Conservation (phyloP, 2,797 vertebrate genomes). For the Pangasius mekongensis region DNA sequence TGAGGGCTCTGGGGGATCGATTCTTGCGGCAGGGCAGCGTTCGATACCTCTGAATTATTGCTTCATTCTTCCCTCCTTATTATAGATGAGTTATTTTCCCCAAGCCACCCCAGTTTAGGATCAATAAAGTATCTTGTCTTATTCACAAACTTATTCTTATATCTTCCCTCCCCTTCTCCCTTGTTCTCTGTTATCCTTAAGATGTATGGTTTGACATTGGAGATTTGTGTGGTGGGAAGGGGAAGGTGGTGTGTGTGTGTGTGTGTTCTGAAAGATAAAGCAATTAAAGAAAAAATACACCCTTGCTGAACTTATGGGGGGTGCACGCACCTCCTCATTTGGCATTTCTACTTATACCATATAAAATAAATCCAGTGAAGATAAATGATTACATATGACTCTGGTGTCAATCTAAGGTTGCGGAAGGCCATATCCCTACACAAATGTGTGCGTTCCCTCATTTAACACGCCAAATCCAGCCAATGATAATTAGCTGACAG, state of each 20-base stretch:
- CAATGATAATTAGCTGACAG: neutral
- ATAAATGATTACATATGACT: neutral
- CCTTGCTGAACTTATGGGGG: neutral
- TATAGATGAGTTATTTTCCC: slow-evolving; percentile 88
- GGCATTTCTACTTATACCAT: neutral
- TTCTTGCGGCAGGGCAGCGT: slow-evolving; percentile 83
- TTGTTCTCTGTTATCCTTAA: slow-evolving; percentile 43
- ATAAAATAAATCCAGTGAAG: neutral
- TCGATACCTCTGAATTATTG: slow-evolving; percentile 98
- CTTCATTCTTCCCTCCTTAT: slow-evolving; percentile 96
- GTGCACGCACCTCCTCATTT: neutral
- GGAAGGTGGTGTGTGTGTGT: slow-evolving; percentile 2
- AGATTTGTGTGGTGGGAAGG: neutral
- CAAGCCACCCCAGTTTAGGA: slow-evolving; percentile 72
- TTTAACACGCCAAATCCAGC: neutral
- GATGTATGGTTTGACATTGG: slow-evolving; percentile 9
- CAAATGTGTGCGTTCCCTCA: neutral
- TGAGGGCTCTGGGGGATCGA: slow-evolving; percentile 79
- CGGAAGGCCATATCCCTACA: neutral
- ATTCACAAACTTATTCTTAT: slow-evolving; percentile 85
- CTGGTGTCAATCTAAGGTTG: neutral
- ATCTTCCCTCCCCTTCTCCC: slow-evolving; percentile 46
- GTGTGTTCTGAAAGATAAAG: neutral
- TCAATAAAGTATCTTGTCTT: slow-evolving; percentile 83
- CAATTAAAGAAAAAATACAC: slow-evolving; percentile 8